Conservation (phyloP, 2,888 invertebrate genomes). For the Pterobdella sp. region DNA sequence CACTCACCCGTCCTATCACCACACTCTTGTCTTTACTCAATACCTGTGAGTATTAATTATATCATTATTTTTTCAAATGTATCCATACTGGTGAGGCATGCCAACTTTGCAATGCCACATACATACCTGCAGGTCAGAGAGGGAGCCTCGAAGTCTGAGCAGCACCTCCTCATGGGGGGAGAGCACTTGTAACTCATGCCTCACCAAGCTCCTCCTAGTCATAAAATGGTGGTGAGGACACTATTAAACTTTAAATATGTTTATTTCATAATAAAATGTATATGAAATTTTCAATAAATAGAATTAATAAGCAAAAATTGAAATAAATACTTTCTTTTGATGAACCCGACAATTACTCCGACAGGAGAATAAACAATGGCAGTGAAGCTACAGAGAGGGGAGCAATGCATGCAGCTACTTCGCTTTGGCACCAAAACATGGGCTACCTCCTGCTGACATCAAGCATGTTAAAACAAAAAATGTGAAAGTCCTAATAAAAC, state of each 20-base stretch:
- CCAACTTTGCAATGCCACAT: too few relatives aligned
- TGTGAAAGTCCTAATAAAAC: background rate
- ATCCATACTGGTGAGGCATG: too few relatives aligned
- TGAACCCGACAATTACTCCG: constrained; percentile 36
- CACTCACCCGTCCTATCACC: constrained; percentile 36
- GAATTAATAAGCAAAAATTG: background rate
- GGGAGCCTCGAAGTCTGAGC: constrained; percentile 35
- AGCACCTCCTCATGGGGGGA: constrained; percentile 34
- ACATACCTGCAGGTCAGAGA: constrained; percentile 35
- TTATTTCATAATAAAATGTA: too few relatives aligned
- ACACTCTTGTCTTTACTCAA: constrained; percentile 33
- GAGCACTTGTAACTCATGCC: constrained; percentile 38
- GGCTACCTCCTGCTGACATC: constrained; percentile 34
- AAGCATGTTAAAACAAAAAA: constrained; percentile 7
- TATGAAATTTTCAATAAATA: background rate
- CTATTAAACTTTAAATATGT: too few relatives aligned
- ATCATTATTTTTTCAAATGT: too few relatives aligned
- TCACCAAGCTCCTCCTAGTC: constrained; percentile 34
- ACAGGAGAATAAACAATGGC: constrained; percentile 36
- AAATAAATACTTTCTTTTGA: constrained; percentile 33
- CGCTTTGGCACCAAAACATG: constrained; percentile 34
- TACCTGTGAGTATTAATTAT: too few relatives aligned
- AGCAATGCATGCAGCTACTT: constrained; percentile 37
- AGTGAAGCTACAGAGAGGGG: constrained; percentile 34
- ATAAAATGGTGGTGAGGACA: background rate